Conservation (phyloP, 2,113 vertebrate species). For the Rhinogobius similis region DNA sequence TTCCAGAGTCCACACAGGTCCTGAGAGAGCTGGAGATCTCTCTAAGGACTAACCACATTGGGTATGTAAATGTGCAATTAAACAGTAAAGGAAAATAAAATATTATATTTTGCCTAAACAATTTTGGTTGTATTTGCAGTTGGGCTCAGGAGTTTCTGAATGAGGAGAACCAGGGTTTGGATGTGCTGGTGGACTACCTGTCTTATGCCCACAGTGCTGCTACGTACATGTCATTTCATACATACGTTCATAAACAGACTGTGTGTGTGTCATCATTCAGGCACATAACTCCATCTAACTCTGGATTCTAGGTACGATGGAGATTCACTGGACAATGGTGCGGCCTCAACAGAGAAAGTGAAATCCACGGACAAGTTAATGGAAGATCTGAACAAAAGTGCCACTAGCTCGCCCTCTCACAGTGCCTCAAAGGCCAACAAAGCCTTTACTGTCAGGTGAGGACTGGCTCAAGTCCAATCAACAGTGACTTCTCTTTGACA, state of each 20-base stretch:
- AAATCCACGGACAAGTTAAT: slow-evolving; percentile 78
- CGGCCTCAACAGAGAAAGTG: slow-evolving; percentile 69
- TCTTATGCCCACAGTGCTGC: slow-evolving; percentile 85
- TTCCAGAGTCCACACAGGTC: slow-evolving; percentile 90
- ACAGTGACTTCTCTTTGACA: neutral
- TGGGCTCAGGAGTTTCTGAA: slow-evolving; percentile 91
- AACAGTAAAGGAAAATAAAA: neutral
- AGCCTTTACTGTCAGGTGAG: slow-evolving; percentile 84
- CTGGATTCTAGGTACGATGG: slow-evolving; percentile 78
- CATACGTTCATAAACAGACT: neutral
- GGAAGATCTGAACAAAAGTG: slow-evolving; percentile 84
- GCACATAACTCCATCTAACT: neutral
- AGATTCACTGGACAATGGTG: slow-evolving; percentile 81
- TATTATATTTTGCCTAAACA: too few relatives aligned
- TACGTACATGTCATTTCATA: slow-evolving; percentile 69
- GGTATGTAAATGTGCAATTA: slow-evolving; percentile 74
- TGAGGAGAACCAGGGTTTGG: slow-evolving; percentile 89
- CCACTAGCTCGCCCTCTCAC: slow-evolving; percentile 74
- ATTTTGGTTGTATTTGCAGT: slow-evolving; percentile 48
- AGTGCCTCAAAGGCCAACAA: slow-evolving; percentile 72
- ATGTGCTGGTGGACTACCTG: slow-evolving; percentile 91
- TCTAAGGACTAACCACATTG: slow-evolving; percentile 93
- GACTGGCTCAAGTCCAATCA: neutral
- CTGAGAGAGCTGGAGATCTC: slow-evolving; percentile 95
- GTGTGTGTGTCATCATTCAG: neutral